phyloP scores from a whole-genome alignment of 1,140 invertebrate genomes.

The Drosophila mayri region DNA sequence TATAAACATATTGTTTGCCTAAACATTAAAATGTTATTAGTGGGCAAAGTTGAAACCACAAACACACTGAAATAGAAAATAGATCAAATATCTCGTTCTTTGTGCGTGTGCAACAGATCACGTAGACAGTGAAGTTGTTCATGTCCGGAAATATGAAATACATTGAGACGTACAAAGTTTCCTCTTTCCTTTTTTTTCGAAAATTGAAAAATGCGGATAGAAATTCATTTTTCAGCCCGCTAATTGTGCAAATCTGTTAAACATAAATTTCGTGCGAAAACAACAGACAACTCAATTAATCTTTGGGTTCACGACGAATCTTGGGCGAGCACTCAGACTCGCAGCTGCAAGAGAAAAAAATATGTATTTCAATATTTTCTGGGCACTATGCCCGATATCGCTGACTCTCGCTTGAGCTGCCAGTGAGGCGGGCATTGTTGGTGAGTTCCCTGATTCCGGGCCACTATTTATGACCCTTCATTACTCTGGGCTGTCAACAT shows the following conservation, averaged over 20 bases:
- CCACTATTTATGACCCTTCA: conserved; percentile 52
- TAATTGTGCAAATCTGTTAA: conserved; percentile 72
- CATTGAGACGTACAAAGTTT: conserved; percentile 21
- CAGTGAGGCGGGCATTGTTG: conserved; percentile 45
- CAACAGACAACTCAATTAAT: conserved; percentile 70
- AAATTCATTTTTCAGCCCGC: conserved; percentile 54
- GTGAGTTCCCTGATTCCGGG: conserved; percentile 32
- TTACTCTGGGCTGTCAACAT: conserved; percentile 65
- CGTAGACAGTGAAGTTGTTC: conserved; percentile 43
- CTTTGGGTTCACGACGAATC: conserved; percentile 49
- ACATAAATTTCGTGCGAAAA: conserved; percentile 57
- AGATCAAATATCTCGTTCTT: not conserved
- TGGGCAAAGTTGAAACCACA: conserved; percentile 1
- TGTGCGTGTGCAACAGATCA: conserved; percentile 9
- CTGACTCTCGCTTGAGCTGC: conserved; percentile 4
- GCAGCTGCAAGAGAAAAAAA: conserved; percentile 22
- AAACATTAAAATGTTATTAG: conserved; percentile 11
- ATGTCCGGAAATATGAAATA: conserved; percentile 8
- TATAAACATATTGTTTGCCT: not conserved
- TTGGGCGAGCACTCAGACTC: conserved; percentile 13
- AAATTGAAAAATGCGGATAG: conserved; percentile 31
- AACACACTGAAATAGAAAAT: conserved; percentile 8
- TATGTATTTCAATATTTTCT: conserved; percentile 32
- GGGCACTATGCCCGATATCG: conserved; percentile 62
- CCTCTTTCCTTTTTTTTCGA: conserved; percentile 12